Base-by-base conservation (phyloP, 2,888 invertebrate genomes). In the Nymphalis polychloros region DNA sequence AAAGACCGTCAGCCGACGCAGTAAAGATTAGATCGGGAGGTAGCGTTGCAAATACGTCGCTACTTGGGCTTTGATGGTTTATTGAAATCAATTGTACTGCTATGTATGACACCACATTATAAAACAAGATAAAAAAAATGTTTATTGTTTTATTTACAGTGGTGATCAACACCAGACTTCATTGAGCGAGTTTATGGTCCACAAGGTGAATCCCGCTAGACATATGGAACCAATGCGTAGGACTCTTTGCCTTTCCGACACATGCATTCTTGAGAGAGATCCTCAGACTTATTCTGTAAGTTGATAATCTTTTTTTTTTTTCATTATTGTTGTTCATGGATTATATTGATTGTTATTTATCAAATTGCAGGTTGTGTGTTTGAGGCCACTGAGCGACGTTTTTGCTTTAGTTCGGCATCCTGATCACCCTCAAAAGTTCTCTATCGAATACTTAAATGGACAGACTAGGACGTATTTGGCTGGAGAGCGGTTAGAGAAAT, bases 111-210 rank as follows among this genome's bases (percentile, higher is more conserved):
- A n/a, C 8, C 5, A 53, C 7, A 1, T 27, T 53, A n/a, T 31
- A 55, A 35, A 27, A 16, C 16, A 16, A 6, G 27, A 41, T 41
- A 13, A 10, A 13, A 41, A 13, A 13, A 41, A 13, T 13, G 10
- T 13, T 2, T 41, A 13, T 13, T 41, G 2, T 59, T 47, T 67
- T 8, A 23, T 63, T 90, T 95, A 72, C 85, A 98, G 98, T 81
- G 96, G 96, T 16, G 99, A 99, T 89, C 97, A 98, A 84, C 97
- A 97, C 84, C 95, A 99, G 82, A 99, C 99, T 4, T 99, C 99
- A 0, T 95, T 99, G 71, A 97, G 97, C 19, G 99, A 99, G 92
- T 99, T 99, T 87, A 95, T 95, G 71, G 98, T 99, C 5, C 97
- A 99, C 84, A 99, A 99, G 92, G 94, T 97, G 77, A 94, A 94